Evolutionary conservation across 53 echinoderm and acorn worm genomes (phyloP), one percentile per base, ranked within the genome.

Genomic region (Actinopyga echinites): DNA sequence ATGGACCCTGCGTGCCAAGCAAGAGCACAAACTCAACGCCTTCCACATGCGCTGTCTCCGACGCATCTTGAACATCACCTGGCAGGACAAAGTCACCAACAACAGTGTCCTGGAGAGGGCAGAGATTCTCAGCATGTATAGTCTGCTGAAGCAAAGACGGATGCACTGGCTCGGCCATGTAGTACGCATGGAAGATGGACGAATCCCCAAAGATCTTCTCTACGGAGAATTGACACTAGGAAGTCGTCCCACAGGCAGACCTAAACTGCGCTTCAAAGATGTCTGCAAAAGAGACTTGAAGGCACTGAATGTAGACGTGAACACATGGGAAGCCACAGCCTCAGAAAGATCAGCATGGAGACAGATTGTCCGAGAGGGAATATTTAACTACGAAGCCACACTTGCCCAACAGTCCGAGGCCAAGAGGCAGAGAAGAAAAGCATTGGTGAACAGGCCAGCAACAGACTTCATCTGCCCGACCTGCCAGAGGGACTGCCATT

Each of bases 121-220:
- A 6, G 40, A 37, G 1, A 35, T 63, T 3, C 21, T 3, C 1
- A 63, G 64, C 38, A 63, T 56, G 35, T 73, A 28, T 9, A 25
- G 54, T 12, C 53, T 84, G 28, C 75, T 84, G 0, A 1, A 22
- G 4, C 8, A 83, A 53, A 7, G 52, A n/a, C 42, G 68, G 30
- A 66, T 83, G 5, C 55, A 52, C 33, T 83, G 83, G 83, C 56
- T 68, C 8, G 85, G 85, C 19, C 74, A 84, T 22, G 85, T 71
- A 22, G 6, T 28, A 0, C 74, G 54, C 15, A 83, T 83, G 66
- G 0, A 30, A 2, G 74, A 84, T 34, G 71, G 57, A 5, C 4
- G 74, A 11, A 84, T 81, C 2, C 86, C 80, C 19, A 85, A 60
- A 8, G 64, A 33, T 4, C 15, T 85, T 2, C 42, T 86, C 52